Percentiles rank a stretch among this genome's conserved stretches.
phyloP scores from a whole-genome alignment of 2,113 vertebrate species.

The Leucoraja erinaceus region DNA sequence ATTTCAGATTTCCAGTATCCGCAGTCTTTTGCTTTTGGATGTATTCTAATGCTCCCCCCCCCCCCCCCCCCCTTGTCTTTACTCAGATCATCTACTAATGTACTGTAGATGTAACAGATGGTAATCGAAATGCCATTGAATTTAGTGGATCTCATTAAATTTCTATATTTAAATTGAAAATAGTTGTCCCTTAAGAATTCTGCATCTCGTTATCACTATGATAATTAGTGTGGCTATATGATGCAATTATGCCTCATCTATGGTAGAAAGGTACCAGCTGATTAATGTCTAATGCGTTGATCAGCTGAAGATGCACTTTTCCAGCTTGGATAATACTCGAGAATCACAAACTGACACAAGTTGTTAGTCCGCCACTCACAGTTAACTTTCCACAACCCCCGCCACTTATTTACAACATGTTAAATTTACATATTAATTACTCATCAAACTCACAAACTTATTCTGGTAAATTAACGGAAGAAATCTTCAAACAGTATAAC shows the following conservation, averaged over 20 bases:
- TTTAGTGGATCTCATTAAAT: constrained; percentile 28
- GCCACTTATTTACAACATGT: not conserved
- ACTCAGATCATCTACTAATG: not conserved
- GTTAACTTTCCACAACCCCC: not conserved
- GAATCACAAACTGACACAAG: not conserved
- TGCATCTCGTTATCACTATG: constrained; percentile 6
- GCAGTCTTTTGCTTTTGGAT: too few species aligned
- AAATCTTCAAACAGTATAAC: not conserved
- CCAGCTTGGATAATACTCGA: not conserved
- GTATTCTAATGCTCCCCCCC: not conserved
- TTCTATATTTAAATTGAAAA: constrained; percentile 18
- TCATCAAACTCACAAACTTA: not conserved
- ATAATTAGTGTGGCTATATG: constrained; percentile 2
- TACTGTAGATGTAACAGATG: not conserved
- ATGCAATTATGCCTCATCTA: not conserved
- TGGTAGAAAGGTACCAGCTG: not conserved
- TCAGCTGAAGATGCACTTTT: not conserved
- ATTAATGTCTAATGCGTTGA: constrained; percentile 27
- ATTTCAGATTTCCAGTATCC: too few species aligned
- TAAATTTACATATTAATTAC: not conserved
- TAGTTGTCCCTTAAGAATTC: constrained; percentile 6
- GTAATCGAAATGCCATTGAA: too few species aligned
- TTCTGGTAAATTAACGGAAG: not conserved
- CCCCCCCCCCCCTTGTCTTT: too few species aligned
- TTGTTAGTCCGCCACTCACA: not conserved